Evolutionary conservation across 1,140 invertebrate genomes (phyloP).

Genomic region (Schlechtendalia chinensis): DNA sequence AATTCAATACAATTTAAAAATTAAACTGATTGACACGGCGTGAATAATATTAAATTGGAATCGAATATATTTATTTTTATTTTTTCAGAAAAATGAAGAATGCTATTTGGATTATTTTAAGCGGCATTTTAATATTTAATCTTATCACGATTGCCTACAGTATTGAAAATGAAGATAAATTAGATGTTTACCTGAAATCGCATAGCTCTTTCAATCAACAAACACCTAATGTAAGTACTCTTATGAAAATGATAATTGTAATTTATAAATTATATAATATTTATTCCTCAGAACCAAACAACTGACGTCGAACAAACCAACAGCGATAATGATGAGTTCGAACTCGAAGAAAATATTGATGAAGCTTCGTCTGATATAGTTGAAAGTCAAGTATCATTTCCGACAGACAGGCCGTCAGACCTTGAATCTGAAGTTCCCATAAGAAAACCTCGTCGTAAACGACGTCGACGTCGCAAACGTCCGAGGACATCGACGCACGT

Average conservation of each 20-base stretch:
- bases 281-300: neutral
- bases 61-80: neutral
- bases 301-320: neutral
- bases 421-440: conserved; percentile 35
- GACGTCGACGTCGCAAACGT: conserved; percentile 52
- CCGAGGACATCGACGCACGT: conserved; percentile 51
- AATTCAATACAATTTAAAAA: no score
- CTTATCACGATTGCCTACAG: neutral
- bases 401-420: conserved; percentile 6
- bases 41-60: neutral
- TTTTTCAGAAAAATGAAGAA: conserved; percentile 39
- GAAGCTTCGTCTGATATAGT: conserved; percentile 39
- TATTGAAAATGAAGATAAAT: conserved; percentile 10
- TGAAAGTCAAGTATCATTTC: conserved; percentile 44
- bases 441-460: conserved; percentile 50
- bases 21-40: neutral
- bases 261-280: neutral
- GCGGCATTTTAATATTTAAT: neutral
- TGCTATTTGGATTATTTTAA: conserved; percentile 16
- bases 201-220: neutral
- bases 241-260: neutral
- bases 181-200: neutral
- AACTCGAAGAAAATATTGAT: conserved; percentile 48
- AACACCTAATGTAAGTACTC: neutral
- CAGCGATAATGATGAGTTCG: conserved; percentile 46